Percentiles rank a stretch among this genome's conserved stretches.
Conservation (phyloP, 2,888 invertebrate species). For the Parapristionchus giblindavisi region DNA sequence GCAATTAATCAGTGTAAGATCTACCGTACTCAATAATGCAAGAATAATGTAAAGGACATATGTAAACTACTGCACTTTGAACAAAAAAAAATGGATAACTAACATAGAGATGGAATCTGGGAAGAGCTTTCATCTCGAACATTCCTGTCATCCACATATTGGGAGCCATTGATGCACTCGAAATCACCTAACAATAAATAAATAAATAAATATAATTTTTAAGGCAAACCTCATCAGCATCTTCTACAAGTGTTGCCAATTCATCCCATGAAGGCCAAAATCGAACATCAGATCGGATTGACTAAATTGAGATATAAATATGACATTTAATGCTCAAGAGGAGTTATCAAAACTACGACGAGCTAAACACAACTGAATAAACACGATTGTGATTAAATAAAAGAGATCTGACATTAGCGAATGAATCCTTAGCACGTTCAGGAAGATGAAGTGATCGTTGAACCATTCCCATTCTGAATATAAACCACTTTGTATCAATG, state of each 20-base stretch:
- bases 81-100: not conserved
- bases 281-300: conserved; percentile 70
- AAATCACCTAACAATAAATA: not conserved
- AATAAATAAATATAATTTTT: not conserved
- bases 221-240: conserved; percentile 40
- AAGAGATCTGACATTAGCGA: conserved; percentile 77
- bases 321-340: not conserved
- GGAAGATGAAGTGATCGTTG: conserved; percentile 85
- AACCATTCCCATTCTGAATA: conserved; percentile 87
- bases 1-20: not conserved
- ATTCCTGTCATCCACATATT: conserved; percentile 24
- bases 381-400: too few relatives aligned
- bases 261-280: conserved; percentile 97
- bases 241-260: conserved; percentile 81
- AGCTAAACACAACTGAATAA: conserved; percentile 56
- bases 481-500: too few relatives aligned
- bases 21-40: too few relatives aligned
- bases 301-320: conserved; percentile 1
- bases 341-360: not conserved
- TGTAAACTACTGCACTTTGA: not conserved
- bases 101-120: conserved; percentile 25
- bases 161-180: not conserved
- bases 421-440: conserved; percentile 81
- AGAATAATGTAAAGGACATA: too few relatives aligned
- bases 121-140: conserved; percentile 30